phyloP scores from a whole-genome alignment of 2,888 invertebrate species.

The Drosophila planitibia region DNA sequence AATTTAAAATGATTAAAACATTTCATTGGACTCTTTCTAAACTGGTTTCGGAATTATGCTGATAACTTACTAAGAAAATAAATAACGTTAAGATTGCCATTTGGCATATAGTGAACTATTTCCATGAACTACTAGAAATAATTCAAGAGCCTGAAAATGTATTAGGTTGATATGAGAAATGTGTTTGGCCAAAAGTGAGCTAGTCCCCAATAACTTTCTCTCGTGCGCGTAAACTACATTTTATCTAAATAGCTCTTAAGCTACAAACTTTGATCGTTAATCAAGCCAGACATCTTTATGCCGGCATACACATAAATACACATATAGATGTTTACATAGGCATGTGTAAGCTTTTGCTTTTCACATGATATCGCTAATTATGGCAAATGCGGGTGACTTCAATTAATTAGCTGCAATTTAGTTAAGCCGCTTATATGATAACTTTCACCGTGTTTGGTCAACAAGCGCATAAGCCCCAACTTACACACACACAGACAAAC shows the following conservation, averaged over 20 bases:
- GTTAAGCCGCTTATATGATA: slow-evolving; percentile 68
- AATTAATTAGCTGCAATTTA: slow-evolving; percentile 72
- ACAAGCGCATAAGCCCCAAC: slow-evolving; percentile 51
- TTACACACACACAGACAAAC: slow-evolving; percentile 12
- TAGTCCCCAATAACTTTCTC: neutral
- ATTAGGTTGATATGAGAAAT: neutral
- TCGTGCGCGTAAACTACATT: slow-evolving; percentile 9
- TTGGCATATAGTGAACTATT: neutral
- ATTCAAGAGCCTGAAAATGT: neutral
- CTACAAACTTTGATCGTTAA: slow-evolving; percentile 49
- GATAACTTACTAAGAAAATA: neutral
- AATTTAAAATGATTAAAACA: neutral
- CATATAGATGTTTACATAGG: neutral
- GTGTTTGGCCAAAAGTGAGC: neutral
- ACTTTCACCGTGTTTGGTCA: slow-evolving; percentile 50
- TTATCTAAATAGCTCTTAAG: slow-evolving; percentile 20
- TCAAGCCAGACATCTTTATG: slow-evolving; percentile 21
- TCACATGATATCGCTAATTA: slow-evolving; percentile 57
- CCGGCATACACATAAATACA: neutral
- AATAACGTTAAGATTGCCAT: neutral
- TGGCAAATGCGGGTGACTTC: slow-evolving; percentile 60
- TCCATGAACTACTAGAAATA: neutral
- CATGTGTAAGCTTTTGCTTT: slow-evolving; percentile 44
- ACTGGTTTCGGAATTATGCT: neutral
- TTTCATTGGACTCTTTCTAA: neutral